phyloP scores from a whole-genome alignment of 2,888 invertebrate genomes.

The Cordylochernes scorpioides region DNA sequence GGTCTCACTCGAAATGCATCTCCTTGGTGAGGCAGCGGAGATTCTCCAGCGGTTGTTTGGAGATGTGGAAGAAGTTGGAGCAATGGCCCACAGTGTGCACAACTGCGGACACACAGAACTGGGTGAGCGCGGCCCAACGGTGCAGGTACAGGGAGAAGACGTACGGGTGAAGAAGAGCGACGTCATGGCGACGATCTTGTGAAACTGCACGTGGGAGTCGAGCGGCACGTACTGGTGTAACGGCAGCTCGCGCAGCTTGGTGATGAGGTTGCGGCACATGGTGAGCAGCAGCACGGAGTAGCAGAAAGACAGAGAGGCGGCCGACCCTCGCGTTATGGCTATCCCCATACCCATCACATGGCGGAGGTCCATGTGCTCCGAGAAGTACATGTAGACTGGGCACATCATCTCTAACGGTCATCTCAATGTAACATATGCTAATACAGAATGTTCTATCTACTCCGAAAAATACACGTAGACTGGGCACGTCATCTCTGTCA shows the following conservation, averaged over 20 bases:
- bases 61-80: slow-evolving; percentile 89
- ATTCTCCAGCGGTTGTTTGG: slow-evolving; percentile 77
- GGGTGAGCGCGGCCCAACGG: too few species aligned
- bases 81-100: slow-evolving; percentile 79
- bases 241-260: slow-evolving; percentile 73
- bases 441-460: too few species aligned
- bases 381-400: slow-evolving; percentile 74
- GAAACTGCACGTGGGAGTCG: slow-evolving; percentile 85
- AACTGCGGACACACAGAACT: slow-evolving; percentile 26
- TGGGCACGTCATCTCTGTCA: too few species aligned
- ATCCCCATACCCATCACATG: slow-evolving; percentile 95
- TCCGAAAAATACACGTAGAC: too few species aligned
- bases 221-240: slow-evolving; percentile 77
- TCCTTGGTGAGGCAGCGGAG: slow-evolving; percentile 71
- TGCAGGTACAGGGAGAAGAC: slow-evolving; percentile 2
- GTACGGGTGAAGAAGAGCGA: slow-evolving; percentile 57
- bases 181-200: slow-evolving; percentile 83
- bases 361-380: slow-evolving; percentile 72
- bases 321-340: slow-evolving; percentile 75
- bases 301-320: slow-evolving; percentile 76
- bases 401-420: too few species aligned
- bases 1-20: slow-evolving; percentile 37
- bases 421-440: too few species aligned
- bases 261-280: slow-evolving; percentile 71
- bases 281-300: slow-evolving; percentile 68